phyloP scores from a whole-genome alignment of 2,888 invertebrate species.

The Automeris io region DNA sequence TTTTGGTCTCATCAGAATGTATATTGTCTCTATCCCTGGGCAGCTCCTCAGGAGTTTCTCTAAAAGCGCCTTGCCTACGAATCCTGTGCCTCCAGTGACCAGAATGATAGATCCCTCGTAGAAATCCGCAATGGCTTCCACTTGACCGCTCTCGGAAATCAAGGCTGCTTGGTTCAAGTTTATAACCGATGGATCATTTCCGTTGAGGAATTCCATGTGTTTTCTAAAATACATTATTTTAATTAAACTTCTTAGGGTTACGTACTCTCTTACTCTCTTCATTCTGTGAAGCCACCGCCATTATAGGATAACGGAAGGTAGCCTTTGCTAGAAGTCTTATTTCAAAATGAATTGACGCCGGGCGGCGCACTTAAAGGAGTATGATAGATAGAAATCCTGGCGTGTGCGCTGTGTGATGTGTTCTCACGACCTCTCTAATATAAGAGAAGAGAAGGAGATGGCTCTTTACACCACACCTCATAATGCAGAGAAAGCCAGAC shows the following conservation, averaged over 20 bases:
- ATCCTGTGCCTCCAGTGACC: slow-evolving; percentile 81
- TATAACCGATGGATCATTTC: slow-evolving; percentile 45
- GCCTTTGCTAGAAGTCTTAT: no score
- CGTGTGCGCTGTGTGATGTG: no score
- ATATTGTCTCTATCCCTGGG: slow-evolving; percentile 85
- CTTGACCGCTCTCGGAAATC: slow-evolving; percentile 23
- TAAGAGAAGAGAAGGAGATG: no score
- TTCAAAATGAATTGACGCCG: no score
- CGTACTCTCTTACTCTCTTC: no score
- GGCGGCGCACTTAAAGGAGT: no score
- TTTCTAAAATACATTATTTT: slow-evolving; percentile 26
- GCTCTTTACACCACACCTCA: no score
- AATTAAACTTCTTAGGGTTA: neutral
- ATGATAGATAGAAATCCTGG: no score
- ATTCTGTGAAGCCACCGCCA: no score
- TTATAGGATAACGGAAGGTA: no score
- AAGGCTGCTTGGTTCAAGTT: slow-evolving; percentile 38
- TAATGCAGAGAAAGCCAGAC: no score
- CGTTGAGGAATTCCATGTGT: slow-evolving; percentile 48
- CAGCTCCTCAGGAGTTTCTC: slow-evolving; percentile 95
- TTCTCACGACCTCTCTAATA: no score
- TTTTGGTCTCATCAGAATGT: slow-evolving; percentile 87
- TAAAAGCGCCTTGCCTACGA: slow-evolving; percentile 93
- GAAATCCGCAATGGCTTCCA: slow-evolving; percentile 61
- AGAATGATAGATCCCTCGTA: slow-evolving; percentile 73